These are phyloP conservation scores for Neodiprion pinetum DNA, from an alignment of 1,140 invertebrate species.

Conservation along the genomic window DNA sequence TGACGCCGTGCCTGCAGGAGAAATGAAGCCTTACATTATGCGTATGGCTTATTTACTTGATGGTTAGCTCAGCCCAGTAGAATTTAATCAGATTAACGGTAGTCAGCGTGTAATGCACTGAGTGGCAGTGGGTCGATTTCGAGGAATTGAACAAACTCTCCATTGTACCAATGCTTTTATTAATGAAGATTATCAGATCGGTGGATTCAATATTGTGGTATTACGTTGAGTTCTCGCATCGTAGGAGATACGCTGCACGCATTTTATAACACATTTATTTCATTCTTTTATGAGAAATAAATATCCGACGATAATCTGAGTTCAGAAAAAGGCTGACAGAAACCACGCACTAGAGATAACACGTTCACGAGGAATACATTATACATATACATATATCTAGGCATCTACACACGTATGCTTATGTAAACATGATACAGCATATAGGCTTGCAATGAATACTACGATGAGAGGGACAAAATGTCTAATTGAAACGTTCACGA, in stretches of 20 bases:
- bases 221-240: background rate
- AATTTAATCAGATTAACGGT: conserved; percentile 2
- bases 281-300: too few relatives aligned
- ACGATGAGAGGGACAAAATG: background rate
- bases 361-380: too few relatives aligned
- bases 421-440: background rate
- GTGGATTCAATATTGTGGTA: background rate
- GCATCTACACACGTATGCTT: background rate
- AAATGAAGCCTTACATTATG: background rate
- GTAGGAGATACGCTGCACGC: background rate
- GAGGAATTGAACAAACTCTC: conserved; percentile 2
- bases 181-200: too few relatives aligned
- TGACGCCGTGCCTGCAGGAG: background rate
- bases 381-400: background rate
- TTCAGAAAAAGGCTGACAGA: background rate
- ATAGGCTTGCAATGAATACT: background rate
- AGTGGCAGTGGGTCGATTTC: conserved; percentile 4
- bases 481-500: background rate
- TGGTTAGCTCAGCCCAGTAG: background rate
- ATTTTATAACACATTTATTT: conserved; percentile 5
- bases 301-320: background rate
- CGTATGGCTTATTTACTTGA: background rate
- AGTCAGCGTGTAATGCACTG: background rate
- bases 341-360: background rate
- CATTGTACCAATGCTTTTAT: background rate